Conservation (phyloP, 1,140 invertebrate species). For the Lethrus apterus region DNA sequence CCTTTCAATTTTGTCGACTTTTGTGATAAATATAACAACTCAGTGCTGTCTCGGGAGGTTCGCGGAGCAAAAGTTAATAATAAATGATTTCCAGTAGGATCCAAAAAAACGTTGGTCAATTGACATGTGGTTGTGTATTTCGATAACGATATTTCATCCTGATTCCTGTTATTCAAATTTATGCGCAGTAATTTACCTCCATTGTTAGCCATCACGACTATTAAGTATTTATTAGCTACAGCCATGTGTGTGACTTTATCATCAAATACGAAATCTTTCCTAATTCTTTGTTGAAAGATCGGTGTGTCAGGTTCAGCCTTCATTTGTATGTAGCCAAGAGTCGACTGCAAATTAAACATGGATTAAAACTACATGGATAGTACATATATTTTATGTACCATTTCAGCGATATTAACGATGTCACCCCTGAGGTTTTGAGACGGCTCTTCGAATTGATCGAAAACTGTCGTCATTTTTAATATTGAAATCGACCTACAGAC, state of each 20-base stretch:
- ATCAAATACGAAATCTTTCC: constrained; percentile 69
- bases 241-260: constrained; percentile 69
- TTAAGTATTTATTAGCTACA: constrained; percentile 74
- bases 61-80: constrained; percentile 65
- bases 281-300: constrained; percentile 72
- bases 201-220: constrained; percentile 78
- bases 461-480: constrained; percentile 32
- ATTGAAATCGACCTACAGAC: background rate
- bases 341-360: constrained; percentile 34
- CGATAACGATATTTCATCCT: constrained; percentile 51
- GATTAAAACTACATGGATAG: constrained; percentile 5
- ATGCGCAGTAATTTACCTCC: constrained; percentile 61
- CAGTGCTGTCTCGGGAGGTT: constrained; percentile 54
- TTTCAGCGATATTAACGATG: constrained; percentile 24
- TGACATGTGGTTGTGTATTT: constrained; percentile 56
- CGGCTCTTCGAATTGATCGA: constrained; percentile 37
- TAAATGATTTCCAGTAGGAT: constrained; percentile 80
- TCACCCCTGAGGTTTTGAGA: constrained; percentile 26
- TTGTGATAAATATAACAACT: constrained; percentile 70
- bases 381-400: constrained; percentile 24
- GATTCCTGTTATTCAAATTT: constrained; percentile 42
- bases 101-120: constrained; percentile 69
- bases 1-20: constrained; percentile 46
- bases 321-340: constrained; percentile 61
- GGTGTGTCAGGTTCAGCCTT: constrained; percentile 61